Evolutionary conservation across 2,888 invertebrate species (phyloP).

Genomic region (Altica lythri): DNA sequence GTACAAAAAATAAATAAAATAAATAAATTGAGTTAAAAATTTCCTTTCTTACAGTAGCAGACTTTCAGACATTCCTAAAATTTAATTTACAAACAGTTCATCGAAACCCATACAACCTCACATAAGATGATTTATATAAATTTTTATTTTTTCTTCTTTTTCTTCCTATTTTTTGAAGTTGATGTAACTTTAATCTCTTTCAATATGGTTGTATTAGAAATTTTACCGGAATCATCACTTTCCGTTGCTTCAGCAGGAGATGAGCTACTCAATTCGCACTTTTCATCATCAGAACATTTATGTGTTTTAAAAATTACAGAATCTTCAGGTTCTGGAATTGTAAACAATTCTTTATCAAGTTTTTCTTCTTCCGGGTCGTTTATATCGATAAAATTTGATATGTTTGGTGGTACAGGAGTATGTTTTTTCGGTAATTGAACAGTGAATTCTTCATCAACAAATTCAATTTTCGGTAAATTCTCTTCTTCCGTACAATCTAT

Average conservation of each 20-base stretch:
- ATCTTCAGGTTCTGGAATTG: constrained; percentile 48
- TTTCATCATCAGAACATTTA: constrained; percentile 65
- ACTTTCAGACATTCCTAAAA: background rate
- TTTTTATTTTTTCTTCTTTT: constrained; percentile 68
- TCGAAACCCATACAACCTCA: background rate
- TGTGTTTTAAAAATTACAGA: constrained; percentile 51
- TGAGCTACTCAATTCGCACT: constrained; percentile 60
- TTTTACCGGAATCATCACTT: constrained; percentile 61
- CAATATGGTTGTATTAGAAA: constrained; percentile 46
- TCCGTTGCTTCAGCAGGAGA: constrained; percentile 63
- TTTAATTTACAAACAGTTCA: background rate
- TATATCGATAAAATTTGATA: constrained; percentile 44
- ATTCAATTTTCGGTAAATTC: constrained; percentile 37
- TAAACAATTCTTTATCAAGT: constrained; percentile 10
- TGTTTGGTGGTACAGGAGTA: constrained; percentile 15
- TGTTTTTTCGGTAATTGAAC: constrained; percentile 40
- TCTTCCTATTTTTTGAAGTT: constrained; percentile 56
- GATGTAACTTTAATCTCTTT: constrained; percentile 42
- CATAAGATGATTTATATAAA: too few species aligned
- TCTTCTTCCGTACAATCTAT: constrained; percentile 36
- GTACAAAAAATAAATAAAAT: background rate
- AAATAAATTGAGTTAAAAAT: background rate
- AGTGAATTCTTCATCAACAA: constrained; percentile 41
- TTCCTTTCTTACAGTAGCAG: background rate
- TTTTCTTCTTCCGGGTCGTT: constrained; percentile 37